Conservation (phyloP, 2,888 invertebrate species). For the Empis livida region DNA sequence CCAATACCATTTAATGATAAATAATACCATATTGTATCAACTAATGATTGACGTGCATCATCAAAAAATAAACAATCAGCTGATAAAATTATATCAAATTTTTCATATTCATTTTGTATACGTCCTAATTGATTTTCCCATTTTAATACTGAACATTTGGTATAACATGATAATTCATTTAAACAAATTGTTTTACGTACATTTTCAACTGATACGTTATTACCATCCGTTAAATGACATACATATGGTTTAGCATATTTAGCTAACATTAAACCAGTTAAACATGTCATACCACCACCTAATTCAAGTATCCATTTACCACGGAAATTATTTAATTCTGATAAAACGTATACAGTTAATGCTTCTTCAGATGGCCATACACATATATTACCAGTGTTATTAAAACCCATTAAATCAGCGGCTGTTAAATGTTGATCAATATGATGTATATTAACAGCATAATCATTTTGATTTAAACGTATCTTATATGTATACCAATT, state of each 20-base stretch:
- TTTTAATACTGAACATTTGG: conserved; percentile 41
- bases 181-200: conserved; percentile 50
- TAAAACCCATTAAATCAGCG: conserved; percentile 63
- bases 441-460: conserved; percentile 45
- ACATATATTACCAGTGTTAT: conserved; percentile 68
- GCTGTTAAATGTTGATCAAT: conserved; percentile 50
- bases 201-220: conserved; percentile 60
- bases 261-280: conserved; percentile 61
- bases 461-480: conserved; percentile 37
- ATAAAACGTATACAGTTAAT: conserved; percentile 52
- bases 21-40: conserved; percentile 52
- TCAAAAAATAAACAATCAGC: conserved; percentile 74
- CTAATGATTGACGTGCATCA: conserved; percentile 51
- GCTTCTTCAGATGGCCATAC: conserved; percentile 73
- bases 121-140: conserved; percentile 38
- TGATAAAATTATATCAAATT: conserved; percentile 59
- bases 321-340: conserved; percentile 50
- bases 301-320: conserved; percentile 59
- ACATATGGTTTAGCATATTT: conserved; percentile 49
- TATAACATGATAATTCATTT: conserved; percentile 46
- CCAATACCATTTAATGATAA: conserved; percentile 49
- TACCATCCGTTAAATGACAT: conserved; percentile 67
- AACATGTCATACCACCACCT: conserved; percentile 75
- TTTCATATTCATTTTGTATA: conserved; percentile 29
- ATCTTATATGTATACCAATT: conserved; percentile 52